These are phyloP conservation scores for Drosophila sp. DNA, from an alignment of 1,140 invertebrate genomes.

Conservation along the genomic window DNA sequence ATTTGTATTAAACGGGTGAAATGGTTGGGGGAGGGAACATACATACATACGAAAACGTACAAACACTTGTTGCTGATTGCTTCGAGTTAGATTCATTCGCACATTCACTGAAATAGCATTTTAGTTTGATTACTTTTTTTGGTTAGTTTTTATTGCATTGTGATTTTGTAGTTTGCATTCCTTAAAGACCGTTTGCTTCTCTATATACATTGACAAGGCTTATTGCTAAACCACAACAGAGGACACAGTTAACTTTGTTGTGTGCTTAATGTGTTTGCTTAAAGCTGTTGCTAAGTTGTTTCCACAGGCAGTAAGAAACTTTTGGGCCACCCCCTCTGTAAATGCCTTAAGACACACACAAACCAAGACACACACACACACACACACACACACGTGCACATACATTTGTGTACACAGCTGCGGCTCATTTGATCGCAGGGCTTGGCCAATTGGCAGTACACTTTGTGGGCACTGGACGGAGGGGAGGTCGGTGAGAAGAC, in stretches of 20 bases:
- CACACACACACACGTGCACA: constrained; percentile 1
- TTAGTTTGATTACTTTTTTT: neutral
- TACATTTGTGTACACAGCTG: constrained; percentile 70
- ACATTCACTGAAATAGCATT: neutral
- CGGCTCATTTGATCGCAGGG: constrained; percentile 73
- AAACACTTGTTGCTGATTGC: neutral
- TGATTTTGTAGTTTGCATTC: neutral
- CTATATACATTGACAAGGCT: constrained; percentile 17
- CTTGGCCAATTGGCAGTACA: constrained; percentile 62
- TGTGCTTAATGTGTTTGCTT: constrained; percentile 35
- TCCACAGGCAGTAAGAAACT: constrained; percentile 23
- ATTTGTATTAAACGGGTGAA: neutral
- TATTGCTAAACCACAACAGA: constrained; percentile 48
- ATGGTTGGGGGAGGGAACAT: neutral
- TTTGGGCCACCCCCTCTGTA: constrained; percentile 28
- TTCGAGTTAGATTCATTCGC: neutral
- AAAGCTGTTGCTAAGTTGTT: constrained; percentile 59
- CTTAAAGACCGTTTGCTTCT: neutral
- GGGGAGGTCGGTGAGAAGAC: constrained; percentile 15
- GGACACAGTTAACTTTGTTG: constrained; percentile 45
- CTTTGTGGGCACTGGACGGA: neutral
- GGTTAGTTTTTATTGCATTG: neutral
- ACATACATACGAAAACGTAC: neutral
- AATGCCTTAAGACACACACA: constrained; percentile 30
- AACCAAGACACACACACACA: constrained; percentile 18